Percentiles rank a stretch among this genome's conserved stretches.
These are phyloP conservation scores for Crax fasciolata DNA, from an alignment of 2,797 vertebrate genomes.

Conservation along the genomic window DNA sequence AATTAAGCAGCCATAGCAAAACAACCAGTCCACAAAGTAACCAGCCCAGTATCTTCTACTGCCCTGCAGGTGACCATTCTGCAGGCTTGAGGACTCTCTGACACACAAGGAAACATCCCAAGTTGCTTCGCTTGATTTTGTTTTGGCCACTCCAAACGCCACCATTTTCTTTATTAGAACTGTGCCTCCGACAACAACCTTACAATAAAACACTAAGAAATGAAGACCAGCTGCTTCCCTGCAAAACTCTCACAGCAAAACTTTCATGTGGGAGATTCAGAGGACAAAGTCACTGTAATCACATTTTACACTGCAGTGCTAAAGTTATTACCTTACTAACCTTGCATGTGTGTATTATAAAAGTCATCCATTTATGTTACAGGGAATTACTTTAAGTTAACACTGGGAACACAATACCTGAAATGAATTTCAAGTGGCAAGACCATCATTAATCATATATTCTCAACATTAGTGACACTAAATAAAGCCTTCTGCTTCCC, in stretches of 20 bases:
- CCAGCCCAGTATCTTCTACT: background rate
- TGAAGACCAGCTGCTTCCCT: constrained; percentile 53
- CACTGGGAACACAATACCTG: constrained; percentile 75
- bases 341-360: constrained; percentile 79
- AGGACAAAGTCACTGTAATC: constrained; percentile 72
- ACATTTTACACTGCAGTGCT: constrained; percentile 62
- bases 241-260: constrained; percentile 59
- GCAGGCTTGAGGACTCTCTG: background rate
- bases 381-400: constrained; percentile 79
- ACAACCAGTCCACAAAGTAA: background rate
- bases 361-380: constrained; percentile 83
- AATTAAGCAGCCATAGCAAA: background rate
- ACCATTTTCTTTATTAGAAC: background rate
- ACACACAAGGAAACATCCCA: background rate
- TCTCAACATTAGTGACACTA: constrained; percentile 71
- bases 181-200: background rate
- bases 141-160: background rate
- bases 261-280: constrained; percentile 55
- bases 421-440: constrained; percentile 81
- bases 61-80: background rate
- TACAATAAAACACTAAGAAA: constrained; percentile 23
- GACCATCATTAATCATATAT: constrained; percentile 84
- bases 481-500: constrained; percentile 74
- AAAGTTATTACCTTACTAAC: constrained; percentile 77
- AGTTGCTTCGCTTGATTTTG: background rate